Evolutionary conservation across 2,888 invertebrate genomes (phyloP), one percentile per base, ranked within the genome.

Genomic region (Phymatocera aterrima): DNA sequence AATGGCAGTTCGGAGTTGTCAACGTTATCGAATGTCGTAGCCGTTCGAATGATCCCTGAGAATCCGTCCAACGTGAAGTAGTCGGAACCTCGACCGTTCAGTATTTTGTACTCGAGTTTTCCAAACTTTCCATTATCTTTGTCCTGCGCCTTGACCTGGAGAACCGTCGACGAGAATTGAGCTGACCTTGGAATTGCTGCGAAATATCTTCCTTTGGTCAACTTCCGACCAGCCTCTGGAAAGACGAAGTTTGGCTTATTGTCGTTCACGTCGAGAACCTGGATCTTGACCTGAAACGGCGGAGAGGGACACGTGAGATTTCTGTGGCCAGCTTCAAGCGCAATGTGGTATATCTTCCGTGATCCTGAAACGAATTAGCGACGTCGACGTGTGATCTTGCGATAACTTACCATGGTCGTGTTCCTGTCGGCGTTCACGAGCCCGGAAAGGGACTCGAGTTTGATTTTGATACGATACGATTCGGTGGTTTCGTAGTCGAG

Each of bases 221-320:
- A 87, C 0, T 92, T 92, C 2, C 92, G 91, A 64, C 92, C 91
- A 0, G 92, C 91, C 15, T 93, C 93, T 0, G 95, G 95, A 85
- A 95, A 96, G 0, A 95, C 90, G 88, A 98, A 98, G 83, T 94
- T 93, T 0, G 98, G 98, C 0, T 93, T 93, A 89, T 98, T 98
- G 88, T 98, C 98, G 88, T 98, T 98, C 0, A 96, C 94, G 89
- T 98, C 98, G 0, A 94, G 92, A 0, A 98, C 95, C 82, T 96
- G 95, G 0, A 98, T 94, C 81, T 95, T 95, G 0, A 98, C 94
- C 84, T 93, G 85, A 1, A 83, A 83, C 28, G 34, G 6, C 6
- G 43, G 43, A 43, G 43, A n/a, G n/a, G n/a, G n/a, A n/a, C 43
- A 43, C 43, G 43, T 43, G 8, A 43, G 43, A n/a, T 43, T 12